phyloP scores from a whole-genome alignment of 2,888 invertebrate species.

The Eudemis profundana region DNA sequence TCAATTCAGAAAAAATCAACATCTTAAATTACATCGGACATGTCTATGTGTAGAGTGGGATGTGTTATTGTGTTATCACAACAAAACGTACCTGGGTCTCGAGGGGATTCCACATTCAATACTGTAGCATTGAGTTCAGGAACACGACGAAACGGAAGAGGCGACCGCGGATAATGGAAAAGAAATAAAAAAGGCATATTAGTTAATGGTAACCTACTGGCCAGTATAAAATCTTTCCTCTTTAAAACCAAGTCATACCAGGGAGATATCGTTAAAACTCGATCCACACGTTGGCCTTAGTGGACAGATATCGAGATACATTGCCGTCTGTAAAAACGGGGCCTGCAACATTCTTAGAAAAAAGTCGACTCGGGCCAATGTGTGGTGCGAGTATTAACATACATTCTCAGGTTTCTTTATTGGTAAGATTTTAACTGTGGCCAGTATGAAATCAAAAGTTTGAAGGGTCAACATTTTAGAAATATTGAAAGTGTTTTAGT shows the following conservation, averaged over 20 bases:
- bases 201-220: slow-evolving; percentile 2
- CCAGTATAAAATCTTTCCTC: slow-evolving; percentile 12
- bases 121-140: slow-evolving; percentile 59
- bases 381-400: no score
- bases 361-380: no score
- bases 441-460: not conserved
- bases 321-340: no score
- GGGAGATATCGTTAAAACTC: not conserved
- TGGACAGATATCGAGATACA: no score
- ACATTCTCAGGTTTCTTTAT: not conserved
- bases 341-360: no score
- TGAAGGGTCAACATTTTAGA: no score
- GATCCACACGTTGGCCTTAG: no score
- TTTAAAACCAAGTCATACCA: not conserved
- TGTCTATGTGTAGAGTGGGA: slow-evolving; percentile 44
- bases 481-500: no score
- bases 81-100: slow-evolving; percentile 74
- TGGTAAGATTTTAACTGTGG: slow-evolving; percentile 4
- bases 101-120: slow-evolving; percentile 68
- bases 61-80: slow-evolving; percentile 53
- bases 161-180: slow-evolving; percentile 53
- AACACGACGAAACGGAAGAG: slow-evolving; percentile 42
- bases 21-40: not conserved
- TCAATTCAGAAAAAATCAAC: slow-evolving; percentile 23
- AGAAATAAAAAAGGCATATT: slow-evolving; percentile 54